A percentile compares a stretch with the other conserved stretches of the same genome.
phyloP scores from a whole-genome alignment of 2,113 vertebrate genomes.

The Coreoperca whiteheadi region DNA sequence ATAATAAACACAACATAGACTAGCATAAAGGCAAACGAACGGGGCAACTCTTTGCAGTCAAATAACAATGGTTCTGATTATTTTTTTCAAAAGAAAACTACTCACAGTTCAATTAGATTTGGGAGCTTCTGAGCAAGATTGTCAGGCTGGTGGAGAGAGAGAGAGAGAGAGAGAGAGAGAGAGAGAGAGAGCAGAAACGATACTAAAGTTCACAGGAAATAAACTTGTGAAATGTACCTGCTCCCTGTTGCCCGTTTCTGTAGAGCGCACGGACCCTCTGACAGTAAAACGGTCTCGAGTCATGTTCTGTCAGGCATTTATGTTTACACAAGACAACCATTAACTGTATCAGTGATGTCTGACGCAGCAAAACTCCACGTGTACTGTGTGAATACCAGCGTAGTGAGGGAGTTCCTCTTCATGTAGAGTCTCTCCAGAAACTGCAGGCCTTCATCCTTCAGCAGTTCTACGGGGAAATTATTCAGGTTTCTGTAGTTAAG shows the following conservation, averaged over 20 bases:
- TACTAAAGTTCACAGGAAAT: background rate
- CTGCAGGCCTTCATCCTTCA: slow-evolving; percentile 94
- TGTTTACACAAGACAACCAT: background rate
- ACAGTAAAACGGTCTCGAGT: background rate
- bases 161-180: too few relatives aligned
- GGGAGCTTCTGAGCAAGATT: slow-evolving; percentile 98
- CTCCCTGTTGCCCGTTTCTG: too few relatives aligned
- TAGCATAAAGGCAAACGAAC: background rate
- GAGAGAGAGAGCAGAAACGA: background rate
- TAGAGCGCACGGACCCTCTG: background rate
- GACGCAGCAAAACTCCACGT: background rate
- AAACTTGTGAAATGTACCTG: background rate
- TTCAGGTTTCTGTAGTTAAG: slow-evolving; percentile 95
- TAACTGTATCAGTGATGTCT: background rate
- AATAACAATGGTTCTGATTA: background rate
- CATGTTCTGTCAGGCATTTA: background rate
- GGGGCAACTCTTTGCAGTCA: background rate
- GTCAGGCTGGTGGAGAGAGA: slow-evolving; percentile 88
- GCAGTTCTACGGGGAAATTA: slow-evolving; percentile 91
- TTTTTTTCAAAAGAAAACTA: slow-evolving; percentile 63
- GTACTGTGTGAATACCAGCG: slow-evolving; percentile 85
- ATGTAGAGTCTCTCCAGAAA: slow-evolving; percentile 97
- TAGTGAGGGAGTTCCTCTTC: slow-evolving; percentile 97
- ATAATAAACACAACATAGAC: background rate
- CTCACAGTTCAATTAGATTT: slow-evolving; percentile 98